These are phyloP conservation scores for Xylophagus ater DNA, from an alignment of 2,888 invertebrate species.

Conservation along the genomic window DNA sequence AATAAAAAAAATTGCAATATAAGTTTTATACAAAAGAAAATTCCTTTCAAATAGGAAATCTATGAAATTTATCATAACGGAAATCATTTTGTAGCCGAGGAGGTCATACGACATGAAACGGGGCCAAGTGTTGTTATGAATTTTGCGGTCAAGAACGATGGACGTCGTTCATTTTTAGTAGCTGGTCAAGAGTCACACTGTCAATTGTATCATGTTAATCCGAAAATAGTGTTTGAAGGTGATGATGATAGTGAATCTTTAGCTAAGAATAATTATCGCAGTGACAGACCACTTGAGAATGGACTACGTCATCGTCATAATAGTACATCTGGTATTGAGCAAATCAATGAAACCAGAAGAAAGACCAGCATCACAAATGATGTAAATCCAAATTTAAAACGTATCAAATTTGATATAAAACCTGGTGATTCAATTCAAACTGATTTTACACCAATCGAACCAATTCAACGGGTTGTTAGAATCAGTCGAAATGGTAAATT, in stretches of 20 bases:
- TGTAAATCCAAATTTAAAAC: constrained; percentile 37
- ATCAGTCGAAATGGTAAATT: constrained; percentile 64
- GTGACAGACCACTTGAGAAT: constrained; percentile 30
- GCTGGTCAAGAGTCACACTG: constrained; percentile 90
- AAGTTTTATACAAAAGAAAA: too few species aligned
- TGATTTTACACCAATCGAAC: constrained; percentile 66
- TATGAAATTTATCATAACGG: constrained; percentile 84
- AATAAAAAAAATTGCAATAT: neutral
- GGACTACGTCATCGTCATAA: constrained; percentile 26
- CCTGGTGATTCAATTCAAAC: constrained; percentile 74
- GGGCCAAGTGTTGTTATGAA: constrained; percentile 88
- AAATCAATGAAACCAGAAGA: constrained; percentile 21
- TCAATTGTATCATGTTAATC: constrained; percentile 66
- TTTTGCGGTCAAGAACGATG: constrained; percentile 61
- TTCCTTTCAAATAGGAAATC: constrained; percentile 60
- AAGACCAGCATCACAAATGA: constrained; percentile 16
- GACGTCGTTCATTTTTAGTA: constrained; percentile 65
- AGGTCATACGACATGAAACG: constrained; percentile 81
- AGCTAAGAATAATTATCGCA: constrained; percentile 24
- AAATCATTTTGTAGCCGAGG: constrained; percentile 69
- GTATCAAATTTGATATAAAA: constrained; percentile 63
- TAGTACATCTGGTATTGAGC: constrained; percentile 29
- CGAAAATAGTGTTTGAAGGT: constrained; percentile 45
- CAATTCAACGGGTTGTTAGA: constrained; percentile 76
- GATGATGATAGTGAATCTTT: constrained; percentile 41